Base-by-base conservation (phyloP, 2,797 vertebrate genomes). In the Halcyon badia region DNA sequence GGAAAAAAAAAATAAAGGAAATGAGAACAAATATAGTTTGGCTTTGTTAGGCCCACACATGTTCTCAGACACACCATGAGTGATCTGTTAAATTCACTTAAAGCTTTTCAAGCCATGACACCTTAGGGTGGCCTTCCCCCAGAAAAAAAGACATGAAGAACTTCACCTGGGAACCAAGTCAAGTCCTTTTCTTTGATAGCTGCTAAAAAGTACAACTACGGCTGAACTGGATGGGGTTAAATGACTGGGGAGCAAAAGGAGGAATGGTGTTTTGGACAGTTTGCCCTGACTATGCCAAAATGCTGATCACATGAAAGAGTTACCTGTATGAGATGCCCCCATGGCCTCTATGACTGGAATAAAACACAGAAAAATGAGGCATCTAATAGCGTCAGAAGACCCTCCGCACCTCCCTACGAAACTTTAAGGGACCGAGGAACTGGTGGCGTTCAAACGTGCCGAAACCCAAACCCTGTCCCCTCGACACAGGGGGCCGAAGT, bases 31-130 rank as follows among this genome's bases (percentile, higher is more conserved):
- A 69, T 72, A 57, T n/a, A 18, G 10, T 52, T 87, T 72, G 41
- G 7, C 14, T 33, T 30, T 71, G 8, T 20, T 21, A 30, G 44
- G 42, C 54, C 14, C 66, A 54, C 31, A 15, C 12, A 31, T 0
- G 0, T 2, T 28, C 18, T 30, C 56, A 81, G 77, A 6, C 5
- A 24, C 0, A 1, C 46, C n/a, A 9, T 1, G 2, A 25, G 37
- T 1, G 35, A 71, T 21, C 21, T 68, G 44, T 39, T 25, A 28
- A 30, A 39, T 7, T 81, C 77, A 58, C 17, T 52, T 35, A 49
- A 2, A 72, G 17, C 18, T 52, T 28, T 14, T 51, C 1, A 2
- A 83, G 56, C 31, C 2, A 0, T 2, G 22, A 48, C 1, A 1
- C 10, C 46, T 39, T 49, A 41, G 52, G 33, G 26, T 25, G 22